Conservation (phyloP, 2,797 vertebrate genomes). For the Heliangelus exortis region DNA sequence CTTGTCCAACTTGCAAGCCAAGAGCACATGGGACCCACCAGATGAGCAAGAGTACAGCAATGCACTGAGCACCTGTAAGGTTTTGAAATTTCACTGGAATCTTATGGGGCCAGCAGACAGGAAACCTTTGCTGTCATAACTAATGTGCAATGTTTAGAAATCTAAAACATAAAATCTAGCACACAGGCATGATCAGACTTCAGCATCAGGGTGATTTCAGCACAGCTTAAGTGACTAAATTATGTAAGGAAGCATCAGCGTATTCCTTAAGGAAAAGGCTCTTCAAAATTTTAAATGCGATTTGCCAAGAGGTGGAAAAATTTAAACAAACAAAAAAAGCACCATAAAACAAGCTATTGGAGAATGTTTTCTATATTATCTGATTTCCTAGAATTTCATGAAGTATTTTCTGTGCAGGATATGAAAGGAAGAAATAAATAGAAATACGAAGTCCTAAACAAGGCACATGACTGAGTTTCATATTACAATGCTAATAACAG, state of each 20-base stretch:
- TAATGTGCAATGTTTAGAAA: neutral
- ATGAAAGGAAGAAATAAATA: slow-evolving; percentile 14
- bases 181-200: neutral
- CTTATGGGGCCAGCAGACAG: neutral
- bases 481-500: slow-evolving; percentile 52
- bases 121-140: neutral
- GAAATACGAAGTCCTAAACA: neutral
- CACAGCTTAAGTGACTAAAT: neutral
- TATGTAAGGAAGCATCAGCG: neutral
- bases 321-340: neutral
- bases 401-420: neutral
- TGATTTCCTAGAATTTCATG: neutral
- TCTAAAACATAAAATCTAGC: neutral
- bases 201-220: neutral
- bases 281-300: neutral
- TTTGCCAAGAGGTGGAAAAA: neutral
- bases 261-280: neutral
- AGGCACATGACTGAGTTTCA: neutral
- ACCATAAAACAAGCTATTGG: neutral
- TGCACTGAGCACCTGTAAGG: neutral
- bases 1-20: neutral
- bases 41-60: neutral
- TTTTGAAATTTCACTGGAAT: neutral
- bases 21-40: accelerated
- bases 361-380: neutral